Conservation (phyloP, 2,888 invertebrate species). For the Mellilla xanthometata region DNA sequence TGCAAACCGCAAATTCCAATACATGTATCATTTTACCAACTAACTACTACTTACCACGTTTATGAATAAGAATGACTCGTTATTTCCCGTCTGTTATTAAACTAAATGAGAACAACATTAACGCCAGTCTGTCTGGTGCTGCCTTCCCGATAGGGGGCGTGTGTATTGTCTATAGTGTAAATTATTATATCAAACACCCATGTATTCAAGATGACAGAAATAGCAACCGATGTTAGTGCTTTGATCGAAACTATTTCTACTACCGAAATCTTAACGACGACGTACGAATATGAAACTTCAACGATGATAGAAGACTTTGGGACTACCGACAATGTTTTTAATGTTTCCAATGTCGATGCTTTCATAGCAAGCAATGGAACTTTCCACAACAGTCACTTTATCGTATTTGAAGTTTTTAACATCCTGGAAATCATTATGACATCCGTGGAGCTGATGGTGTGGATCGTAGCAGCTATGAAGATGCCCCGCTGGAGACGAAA, state of each 20-base stretch:
- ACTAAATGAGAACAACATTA: slow-evolving; percentile 25
- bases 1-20: slow-evolving; percentile 59
- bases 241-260: slow-evolving; percentile 9
- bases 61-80: slow-evolving; percentile 52
- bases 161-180: slow-evolving; percentile 21
- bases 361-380: background rate
- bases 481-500: slow-evolving; percentile 67
- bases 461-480: slow-evolving; percentile 58
- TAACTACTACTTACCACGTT: slow-evolving; percentile 22
- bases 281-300: background rate
- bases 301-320: slow-evolving; percentile 2
- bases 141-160: slow-evolving; percentile 19
- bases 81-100: slow-evolving; percentile 59
- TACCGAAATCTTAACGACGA: slow-evolving; percentile 1
- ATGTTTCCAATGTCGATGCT: slow-evolving; percentile 1
- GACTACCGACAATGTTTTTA: slow-evolving; percentile 17
- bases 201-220: slow-evolving; percentile 47
- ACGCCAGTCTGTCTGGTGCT: slow-evolving; percentile 43
- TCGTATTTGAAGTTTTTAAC: slow-evolving; percentile 54
- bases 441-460: slow-evolving; percentile 57
- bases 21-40: slow-evolving; percentile 44
- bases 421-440: slow-evolving; percentile 67
- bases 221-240: slow-evolving; percentile 35
- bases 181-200: slow-evolving; percentile 26
- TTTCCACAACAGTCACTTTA: slow-evolving; percentile 15